Evolutionary conservation across 1,140 invertebrate genomes (phyloP), one percentile per base, ranked within the genome.

Genomic region (Drosophila aff.): DNA sequence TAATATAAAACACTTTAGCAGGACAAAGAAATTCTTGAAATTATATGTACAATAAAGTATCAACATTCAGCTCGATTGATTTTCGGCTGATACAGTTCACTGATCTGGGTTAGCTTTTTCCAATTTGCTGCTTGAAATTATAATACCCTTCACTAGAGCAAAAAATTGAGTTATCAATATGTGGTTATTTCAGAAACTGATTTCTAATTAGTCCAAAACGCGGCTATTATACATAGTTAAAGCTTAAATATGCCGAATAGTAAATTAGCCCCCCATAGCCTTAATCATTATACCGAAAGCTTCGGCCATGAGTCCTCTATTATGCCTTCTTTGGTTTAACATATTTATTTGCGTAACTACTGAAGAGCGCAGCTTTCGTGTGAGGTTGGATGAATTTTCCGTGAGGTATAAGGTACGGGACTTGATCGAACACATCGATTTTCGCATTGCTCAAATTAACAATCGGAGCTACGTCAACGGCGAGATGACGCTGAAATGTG

Each of bases 331-430:
- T 3, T 75, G 79, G 21, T 4, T 65, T 10, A 11, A 44, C 18
- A 6, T 63, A 1, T 7, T 53, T n/a, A 44, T 36, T 2, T 9
- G 28, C 26, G 43, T 53, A 18, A 50, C 31, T 2, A 28, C 64
- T 10, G 31, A 73, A 23, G 69, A 69, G 7, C 69, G 44, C 15
- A 50, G 36, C 23, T 85, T 79, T 57, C 62, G 49, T 9, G 47
- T 86, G n/a, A 40, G 40, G 31, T 44, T 86, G 10, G 57, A 86
- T 49, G 40, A 44, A 15, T 68, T 81, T 18, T 46, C 46, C 4
- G 10, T 81, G 0, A 81, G 53, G 13, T 59, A 66, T 1, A 44
- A 10, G n/a, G 16, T 31, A 7, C 23, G 31, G 13, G 71, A 36
- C 31, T 13, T 64, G 5, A 57, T 75, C 4, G 63, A 75, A 10